Evolutionary conservation across 2,113 vertebrate species (phyloP), one percentile per base, ranked within the genome.

Genomic region (Phalacrocorax brasilianus): DNA sequence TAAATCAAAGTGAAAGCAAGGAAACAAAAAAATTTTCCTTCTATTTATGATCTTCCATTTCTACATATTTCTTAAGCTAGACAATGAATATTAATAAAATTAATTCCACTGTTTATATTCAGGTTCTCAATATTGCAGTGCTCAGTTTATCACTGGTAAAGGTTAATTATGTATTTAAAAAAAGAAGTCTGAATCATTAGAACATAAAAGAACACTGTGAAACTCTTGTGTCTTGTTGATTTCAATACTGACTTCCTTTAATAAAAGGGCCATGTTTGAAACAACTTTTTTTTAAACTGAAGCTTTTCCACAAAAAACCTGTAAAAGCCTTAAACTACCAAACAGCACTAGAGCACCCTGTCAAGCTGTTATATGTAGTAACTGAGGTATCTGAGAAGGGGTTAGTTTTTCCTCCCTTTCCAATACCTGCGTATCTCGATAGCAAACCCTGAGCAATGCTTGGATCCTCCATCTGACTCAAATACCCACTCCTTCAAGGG

Each of bases 1-100:
- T 94, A 95, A 90, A 96, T 97, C 88, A 94, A 91, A 93, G 40
- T 72, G 42, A 79, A 79, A 82, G 38, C 73, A 62, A 65, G 15
- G 75, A 83, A 76, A 27, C 8, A 72, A 78, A 68, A 55, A 72
- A 82, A 50, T 75, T 52, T 80, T 9, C 7, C n/a, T 71, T 76
- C 50, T 73, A n/a, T 87, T 80, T 53, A 38, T 59, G 11, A 45
- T 67, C 26, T 74, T 88, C 24, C 26, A 44, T 59, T 83, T 58
- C 63, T 58, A 27, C 21, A 21, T 66, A 38, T 62, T 88, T 62
- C 28, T 68, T 75, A 73, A 58, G 13, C 24, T 27, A 79, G 6
- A 88, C 6, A 88, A 63, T 15, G 5, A 86, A 88, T 88, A 77
- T 44, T 49, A 74, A 49, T 49, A 61, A 45, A 58, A 88, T 70